Percentiles rank a stretch among this genome's conserved stretches.
Evolutionary conservation across 2,113 vertebrate genomes (phyloP).

Genomic region (Xiphophorus couchianus): DNA sequence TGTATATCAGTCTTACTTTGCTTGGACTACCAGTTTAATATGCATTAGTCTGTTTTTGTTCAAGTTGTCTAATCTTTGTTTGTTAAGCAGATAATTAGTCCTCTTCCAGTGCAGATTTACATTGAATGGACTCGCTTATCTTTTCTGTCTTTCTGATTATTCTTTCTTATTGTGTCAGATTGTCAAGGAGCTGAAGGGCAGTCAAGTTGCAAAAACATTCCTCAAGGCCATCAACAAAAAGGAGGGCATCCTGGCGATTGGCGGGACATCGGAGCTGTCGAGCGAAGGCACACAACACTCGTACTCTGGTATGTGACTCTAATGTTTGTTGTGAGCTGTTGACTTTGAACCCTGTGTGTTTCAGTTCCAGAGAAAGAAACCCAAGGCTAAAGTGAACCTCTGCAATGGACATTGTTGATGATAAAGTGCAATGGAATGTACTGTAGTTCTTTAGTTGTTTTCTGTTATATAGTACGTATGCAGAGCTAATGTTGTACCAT

Average conservation of each 20-base stretch:
- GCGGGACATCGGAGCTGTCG: conserved; percentile 91
- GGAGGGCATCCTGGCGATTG: conserved; percentile 94
- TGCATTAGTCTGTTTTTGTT: neutral
- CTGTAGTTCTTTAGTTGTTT: neutral
- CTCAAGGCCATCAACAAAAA: conserved; percentile 94
- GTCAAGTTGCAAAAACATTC: conserved; percentile 92
- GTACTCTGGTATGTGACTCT: conserved; percentile 76
- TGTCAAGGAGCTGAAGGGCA: conserved; percentile 91
- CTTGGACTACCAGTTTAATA: neutral
- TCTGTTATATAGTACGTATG: too few species aligned
- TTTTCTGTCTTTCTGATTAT: neutral
- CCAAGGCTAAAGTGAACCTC: conserved; percentile 1
- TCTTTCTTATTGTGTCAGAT: conserved; percentile 77
- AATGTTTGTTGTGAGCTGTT: conserved; percentile 18
- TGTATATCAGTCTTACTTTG: neutral
- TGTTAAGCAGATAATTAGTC: neutral
- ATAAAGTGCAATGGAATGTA: neutral
- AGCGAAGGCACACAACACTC: conserved; percentile 97
- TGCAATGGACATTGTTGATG: neutral
- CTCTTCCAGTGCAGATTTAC: neutral
- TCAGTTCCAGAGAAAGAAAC: neutral
- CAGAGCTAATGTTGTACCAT: too few species aligned
- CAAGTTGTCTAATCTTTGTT: neutral
- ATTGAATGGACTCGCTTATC: neutral
- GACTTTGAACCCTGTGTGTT: conserved; percentile 21